These are phyloP conservation scores for Pseudomyrmex sp. DNA, from an alignment of 1,140 invertebrate species.

Conservation along the genomic window DNA sequence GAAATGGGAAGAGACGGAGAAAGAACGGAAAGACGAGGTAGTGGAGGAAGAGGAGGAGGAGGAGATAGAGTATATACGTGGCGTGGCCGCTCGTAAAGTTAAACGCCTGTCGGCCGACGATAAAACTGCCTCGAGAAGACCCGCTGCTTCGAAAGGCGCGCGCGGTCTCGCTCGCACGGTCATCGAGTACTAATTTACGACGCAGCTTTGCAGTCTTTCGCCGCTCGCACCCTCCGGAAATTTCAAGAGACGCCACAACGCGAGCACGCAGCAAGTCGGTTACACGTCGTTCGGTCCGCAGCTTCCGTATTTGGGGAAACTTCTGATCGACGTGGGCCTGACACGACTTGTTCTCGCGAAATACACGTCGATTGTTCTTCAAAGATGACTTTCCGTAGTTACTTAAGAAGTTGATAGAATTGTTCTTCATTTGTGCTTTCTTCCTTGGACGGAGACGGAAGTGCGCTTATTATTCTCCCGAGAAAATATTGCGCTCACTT, in stretches of 20 bases:
- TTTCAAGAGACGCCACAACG: constrained; percentile 66
- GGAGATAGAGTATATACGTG: constrained; percentile 68
- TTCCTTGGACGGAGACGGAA: no score
- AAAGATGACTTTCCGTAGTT: no score
- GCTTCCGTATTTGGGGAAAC: constrained; percentile 20
- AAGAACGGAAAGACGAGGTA: constrained; percentile 19
- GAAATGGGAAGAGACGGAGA: constrained; percentile 32
- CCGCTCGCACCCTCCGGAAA: constrained; percentile 63
- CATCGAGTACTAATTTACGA: constrained; percentile 83
- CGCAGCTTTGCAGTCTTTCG: constrained; percentile 76
- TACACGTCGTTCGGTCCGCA: not conserved
- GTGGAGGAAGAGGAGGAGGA: constrained; percentile 26
- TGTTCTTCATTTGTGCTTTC: no score
- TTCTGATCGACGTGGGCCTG: not conserved
- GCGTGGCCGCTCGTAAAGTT: constrained; percentile 83
- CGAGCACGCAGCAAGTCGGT: constrained; percentile 25
- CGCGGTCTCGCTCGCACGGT: constrained; percentile 75
- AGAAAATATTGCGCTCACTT: no score
- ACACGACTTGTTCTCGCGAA: not conserved
- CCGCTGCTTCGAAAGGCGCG: constrained; percentile 64
- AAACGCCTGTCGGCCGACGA: constrained; percentile 83
- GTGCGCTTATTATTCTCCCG: no score
- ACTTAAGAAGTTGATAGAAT: no score
- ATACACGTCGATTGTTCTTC: not conserved
- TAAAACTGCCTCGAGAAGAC: constrained; percentile 80